Conservation (phyloP, 2,797 vertebrate species). For the Enteromius afrohamiltoni region DNA sequence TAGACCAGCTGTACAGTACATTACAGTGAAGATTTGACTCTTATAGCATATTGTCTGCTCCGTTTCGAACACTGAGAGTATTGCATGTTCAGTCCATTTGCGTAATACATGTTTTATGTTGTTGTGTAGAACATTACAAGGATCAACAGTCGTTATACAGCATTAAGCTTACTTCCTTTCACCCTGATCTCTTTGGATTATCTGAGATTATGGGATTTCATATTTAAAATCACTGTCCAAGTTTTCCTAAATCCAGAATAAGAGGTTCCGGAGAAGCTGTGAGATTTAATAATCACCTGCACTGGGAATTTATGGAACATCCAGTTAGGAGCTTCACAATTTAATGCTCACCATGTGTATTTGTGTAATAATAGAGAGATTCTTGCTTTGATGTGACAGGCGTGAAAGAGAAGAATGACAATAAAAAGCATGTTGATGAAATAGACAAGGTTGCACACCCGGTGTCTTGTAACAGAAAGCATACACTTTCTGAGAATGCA, state of each 20-base stretch:
- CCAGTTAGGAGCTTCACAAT: neutral
- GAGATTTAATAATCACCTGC: slow-evolving; percentile 1
- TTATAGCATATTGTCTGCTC: neutral
- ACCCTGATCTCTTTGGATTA: slow-evolving; percentile 77
- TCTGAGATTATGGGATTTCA: slow-evolving; percentile 73
- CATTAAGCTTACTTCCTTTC: slow-evolving; percentile 77
- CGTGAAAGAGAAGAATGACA: slow-evolving; percentile 8
- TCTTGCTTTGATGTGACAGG: slow-evolving; percentile 28
- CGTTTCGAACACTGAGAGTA: neutral
- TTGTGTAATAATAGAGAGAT: slow-evolving; percentile 16
- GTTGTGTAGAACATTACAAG: slow-evolving; percentile 65
- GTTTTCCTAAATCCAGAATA: neutral
- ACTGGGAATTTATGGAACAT: neutral
- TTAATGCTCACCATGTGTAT: slow-evolving; percentile 1
- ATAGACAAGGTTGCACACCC: no score
- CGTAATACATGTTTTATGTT: slow-evolving; percentile 64
- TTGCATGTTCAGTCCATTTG: slow-evolving; percentile 45
- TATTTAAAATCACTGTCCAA: slow-evolving; percentile 63
- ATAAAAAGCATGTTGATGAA: neutral
- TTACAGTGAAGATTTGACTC: neutral
- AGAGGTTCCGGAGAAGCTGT: neutral
- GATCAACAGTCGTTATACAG: slow-evolving; percentile 76
- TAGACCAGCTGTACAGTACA: neutral
- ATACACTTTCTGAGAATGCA: no score
- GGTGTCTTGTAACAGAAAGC: neutral